A percentile compares a stretch with the other conserved stretches of the same genome.
Evolutionary conservation across 2,113 vertebrate genomes (phyloP).

Genomic region (Oncorhynchus gorbuscha): DNA sequence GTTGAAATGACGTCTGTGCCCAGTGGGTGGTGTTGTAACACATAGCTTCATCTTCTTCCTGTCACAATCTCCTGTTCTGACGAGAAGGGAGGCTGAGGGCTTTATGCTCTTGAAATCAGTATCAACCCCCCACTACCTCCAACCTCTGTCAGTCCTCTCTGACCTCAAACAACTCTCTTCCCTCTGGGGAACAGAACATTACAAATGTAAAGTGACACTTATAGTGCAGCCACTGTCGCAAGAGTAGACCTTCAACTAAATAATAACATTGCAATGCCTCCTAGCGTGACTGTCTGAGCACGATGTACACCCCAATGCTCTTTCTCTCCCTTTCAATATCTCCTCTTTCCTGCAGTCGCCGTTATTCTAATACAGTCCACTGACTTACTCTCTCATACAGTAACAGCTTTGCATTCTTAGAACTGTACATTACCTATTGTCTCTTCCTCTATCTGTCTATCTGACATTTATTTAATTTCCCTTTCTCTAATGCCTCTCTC

Average conservation of each 20-base stretch:
- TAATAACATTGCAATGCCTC: too few species aligned
- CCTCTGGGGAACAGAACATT: neutral
- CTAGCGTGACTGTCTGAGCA: neutral
- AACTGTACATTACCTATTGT: neutral
- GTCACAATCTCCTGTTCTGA: neutral
- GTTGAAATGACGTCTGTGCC: too few species aligned
- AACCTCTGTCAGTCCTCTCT: neutral
- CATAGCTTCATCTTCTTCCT: too few species aligned
- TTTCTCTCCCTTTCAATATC: neutral
- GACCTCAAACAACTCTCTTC: neutral
- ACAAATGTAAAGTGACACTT: constrained; percentile 8
- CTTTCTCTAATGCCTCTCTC: too few species aligned
- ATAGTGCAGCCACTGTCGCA: neutral
- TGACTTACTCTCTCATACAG: neutral
- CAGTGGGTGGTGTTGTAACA: too few species aligned
- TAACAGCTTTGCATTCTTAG: neutral
- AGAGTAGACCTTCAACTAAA: neutral
- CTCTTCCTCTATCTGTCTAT: neutral
- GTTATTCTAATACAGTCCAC: neutral
- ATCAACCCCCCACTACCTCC: neutral
- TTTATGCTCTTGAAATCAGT: neutral
- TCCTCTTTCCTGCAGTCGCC: neutral
- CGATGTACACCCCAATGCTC: neutral
- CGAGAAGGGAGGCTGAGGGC: too few species aligned
- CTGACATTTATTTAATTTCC: neutral